Evolutionary conservation across 2,113 vertebrate species (phyloP).

Genomic region (Megalops atlanticus): DNA sequence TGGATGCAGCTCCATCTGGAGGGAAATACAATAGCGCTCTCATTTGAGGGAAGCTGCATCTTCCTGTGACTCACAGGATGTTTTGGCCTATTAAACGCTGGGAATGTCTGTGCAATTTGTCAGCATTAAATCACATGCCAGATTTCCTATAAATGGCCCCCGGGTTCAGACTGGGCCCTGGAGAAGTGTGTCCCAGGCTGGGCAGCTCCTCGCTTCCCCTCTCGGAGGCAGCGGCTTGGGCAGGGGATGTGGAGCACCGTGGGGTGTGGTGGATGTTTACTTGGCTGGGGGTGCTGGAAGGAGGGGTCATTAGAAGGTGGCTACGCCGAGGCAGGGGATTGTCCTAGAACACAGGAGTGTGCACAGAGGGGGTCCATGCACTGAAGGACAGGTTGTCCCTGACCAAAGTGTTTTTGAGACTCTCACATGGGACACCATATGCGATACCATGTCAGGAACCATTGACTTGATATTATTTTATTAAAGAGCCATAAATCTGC

Average conservation of each 20-base stretch:
- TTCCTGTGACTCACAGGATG: conserved; percentile 6
- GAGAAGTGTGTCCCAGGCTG: too few species aligned
- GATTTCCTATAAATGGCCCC: not conserved
- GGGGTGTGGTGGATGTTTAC: not conserved
- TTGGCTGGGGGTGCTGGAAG: not conserved
- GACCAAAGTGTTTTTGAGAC: not conserved
- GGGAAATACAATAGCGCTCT: not conserved
- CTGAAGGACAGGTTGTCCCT: not conserved
- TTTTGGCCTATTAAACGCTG: conserved; percentile 1
- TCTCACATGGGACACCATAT: too few species aligned
- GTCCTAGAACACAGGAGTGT: too few species aligned
- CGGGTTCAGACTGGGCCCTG: not conserved
- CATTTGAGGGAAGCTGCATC: not conserved
- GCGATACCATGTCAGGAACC: not conserved
- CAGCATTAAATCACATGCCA: not conserved
- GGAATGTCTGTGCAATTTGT: conserved; percentile 5
- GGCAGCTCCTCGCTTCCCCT: not conserved
- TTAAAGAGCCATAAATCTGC: too few species aligned
- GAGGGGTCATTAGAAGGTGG: not conserved
- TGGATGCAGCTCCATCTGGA: not conserved
- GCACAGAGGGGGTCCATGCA: not conserved
- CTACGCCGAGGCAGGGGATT: not conserved
- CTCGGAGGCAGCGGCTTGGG: too few species aligned
- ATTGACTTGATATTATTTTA: not conserved
- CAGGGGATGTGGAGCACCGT: too few species aligned